A percentile compares a stretch with the other conserved stretches of the same genome.
Evolutionary conservation across 2,113 vertebrate genomes (phyloP).

Genomic region (Tapirus terrestris): DNA sequence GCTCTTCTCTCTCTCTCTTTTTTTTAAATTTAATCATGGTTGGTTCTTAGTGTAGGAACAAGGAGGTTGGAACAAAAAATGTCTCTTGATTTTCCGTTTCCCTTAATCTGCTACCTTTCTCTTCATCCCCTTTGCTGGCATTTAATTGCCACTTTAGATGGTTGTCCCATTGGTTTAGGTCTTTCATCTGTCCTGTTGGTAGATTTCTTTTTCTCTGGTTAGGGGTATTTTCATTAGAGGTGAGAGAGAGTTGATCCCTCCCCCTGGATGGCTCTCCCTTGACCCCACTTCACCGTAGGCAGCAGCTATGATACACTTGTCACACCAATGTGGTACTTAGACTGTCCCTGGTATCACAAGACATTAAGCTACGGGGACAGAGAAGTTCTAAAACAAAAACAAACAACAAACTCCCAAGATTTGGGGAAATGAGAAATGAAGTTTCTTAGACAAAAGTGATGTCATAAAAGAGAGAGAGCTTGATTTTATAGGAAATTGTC

Average conservation of each 20-base stretch:
- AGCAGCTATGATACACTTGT: background rate
- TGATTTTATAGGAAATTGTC: background rate
- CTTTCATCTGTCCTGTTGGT: background rate
- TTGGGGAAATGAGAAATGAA: background rate
- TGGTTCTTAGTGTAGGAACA: background rate
- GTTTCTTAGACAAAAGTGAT: background rate
- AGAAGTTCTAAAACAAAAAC: background rate
- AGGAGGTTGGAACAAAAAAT: background rate
- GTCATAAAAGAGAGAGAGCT: background rate
- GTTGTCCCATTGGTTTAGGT: background rate
- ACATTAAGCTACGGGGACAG: background rate
- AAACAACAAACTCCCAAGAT: background rate
- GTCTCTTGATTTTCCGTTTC: background rate
- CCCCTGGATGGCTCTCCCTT: background rate
- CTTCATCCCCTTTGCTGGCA: background rate
- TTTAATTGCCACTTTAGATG: background rate
- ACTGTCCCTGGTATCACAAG: background rate
- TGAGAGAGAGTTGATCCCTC: background rate
- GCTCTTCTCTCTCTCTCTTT: background rate
- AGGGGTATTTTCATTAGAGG: background rate
- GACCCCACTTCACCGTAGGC: accelerated
- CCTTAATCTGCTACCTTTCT: background rate
- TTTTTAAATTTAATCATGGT: background rate
- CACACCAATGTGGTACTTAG: background rate
- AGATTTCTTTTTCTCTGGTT: background rate